These are phyloP conservation scores for Rhopalosiphum maidis DNA, from an alignment of 1,140 invertebrate genomes.

Conservation along the genomic window DNA sequence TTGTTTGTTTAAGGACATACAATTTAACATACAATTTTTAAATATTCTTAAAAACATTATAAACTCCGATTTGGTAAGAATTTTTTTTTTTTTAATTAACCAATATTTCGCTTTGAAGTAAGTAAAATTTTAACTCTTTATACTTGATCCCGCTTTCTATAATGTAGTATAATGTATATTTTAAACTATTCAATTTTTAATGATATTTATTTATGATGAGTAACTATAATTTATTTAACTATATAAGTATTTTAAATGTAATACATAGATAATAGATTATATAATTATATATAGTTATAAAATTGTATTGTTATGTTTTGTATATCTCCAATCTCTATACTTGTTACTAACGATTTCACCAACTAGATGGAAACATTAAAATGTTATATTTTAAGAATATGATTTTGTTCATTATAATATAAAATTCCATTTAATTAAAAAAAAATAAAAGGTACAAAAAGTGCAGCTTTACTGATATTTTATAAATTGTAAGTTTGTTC, in stretches of 20 bases:
- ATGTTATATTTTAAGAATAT: background rate
- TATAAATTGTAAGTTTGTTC: background rate
- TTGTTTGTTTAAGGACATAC: background rate
- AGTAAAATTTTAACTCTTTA: background rate
- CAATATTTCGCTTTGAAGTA: background rate
- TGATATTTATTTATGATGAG: background rate
- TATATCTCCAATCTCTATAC: background rate
- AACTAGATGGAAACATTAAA: background rate
- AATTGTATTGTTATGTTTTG: background rate
- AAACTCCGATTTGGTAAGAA: background rate
- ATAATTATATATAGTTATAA: background rate
- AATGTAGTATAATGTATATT: too few relatives aligned
- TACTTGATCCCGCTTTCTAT: too few relatives aligned
- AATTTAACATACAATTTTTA: background rate
- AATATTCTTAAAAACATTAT: background rate
- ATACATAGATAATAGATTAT: background rate
- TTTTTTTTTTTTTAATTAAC: background rate
- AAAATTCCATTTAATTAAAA: background rate
- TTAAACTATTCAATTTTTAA: background rate
- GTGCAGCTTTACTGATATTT: background rate
- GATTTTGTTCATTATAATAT: background rate
- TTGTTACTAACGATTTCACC: background rate
- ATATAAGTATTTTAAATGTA: background rate
- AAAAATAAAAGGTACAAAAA: background rate
- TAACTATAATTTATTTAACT: background rate